Base-by-base conservation (phyloP, 2,888 invertebrate genomes). In the Sinohyriopsis cumingii region DNA sequence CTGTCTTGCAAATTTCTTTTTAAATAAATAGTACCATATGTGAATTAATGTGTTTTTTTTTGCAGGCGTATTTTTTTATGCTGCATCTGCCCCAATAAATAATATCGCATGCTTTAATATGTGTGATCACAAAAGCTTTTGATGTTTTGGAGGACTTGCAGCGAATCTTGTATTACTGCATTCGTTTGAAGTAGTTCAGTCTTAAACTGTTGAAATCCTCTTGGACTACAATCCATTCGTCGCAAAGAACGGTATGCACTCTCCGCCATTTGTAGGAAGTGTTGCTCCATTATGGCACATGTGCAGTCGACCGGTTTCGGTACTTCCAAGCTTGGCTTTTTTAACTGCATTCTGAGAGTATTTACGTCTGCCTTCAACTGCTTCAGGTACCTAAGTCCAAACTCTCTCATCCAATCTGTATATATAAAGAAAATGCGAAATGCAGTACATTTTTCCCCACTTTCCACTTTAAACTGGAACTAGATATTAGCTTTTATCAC, bases 211-310 rank as follows among this genome's bases (percentile, higher is more conserved):
- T 77, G 82, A 70, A 84, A 82, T 20, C 82, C 80, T 12, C 74
- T 75, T 9, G 80, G 72, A 9, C 79, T 76, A 15, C 73, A 72
- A 63, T 82, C 84, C 15, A 76, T 75, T 55, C 82, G 69, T 12
- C 82, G 66, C 19, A 84, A 79, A 22, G 80, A 75, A 33, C 77
- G 75, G 67, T 84, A 84, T 0, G 84, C 84, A 60, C 81, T 79
- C 56, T 81, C 82, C 7, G 82, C 84, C 82, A 82, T 81, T 70
- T 81, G 78, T 67, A 84, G 69, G 70, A 82, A 82, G 67, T 82
- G 77, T 64, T 72, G 78, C 59, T 82, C 82, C 79, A 84, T 82
- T 25, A 79, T 76, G 65, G 82, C 80, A 78, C 84, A 84, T 75
- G 82, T 75, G 77, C 84, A 84, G 71, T 76, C 75, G 12, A 72